Evolutionary conservation across 2,888 invertebrate genomes (phyloP).

Genomic region (Callosobruchus maculatus): DNA sequence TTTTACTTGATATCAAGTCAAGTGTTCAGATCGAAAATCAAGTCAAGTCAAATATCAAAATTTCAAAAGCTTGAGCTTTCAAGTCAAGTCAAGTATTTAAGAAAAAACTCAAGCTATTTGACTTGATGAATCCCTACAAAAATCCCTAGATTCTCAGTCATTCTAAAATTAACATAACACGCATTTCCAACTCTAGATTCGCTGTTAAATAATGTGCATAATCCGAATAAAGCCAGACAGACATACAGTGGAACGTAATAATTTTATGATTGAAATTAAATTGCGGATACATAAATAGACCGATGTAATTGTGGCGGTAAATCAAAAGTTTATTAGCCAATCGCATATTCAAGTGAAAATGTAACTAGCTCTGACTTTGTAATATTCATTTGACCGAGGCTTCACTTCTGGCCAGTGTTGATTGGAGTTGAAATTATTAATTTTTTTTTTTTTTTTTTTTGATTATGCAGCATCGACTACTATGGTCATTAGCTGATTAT

Average conservation of each 20-base stretch:
- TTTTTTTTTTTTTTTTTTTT: too few species aligned
- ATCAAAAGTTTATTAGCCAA: conserved; percentile 23
- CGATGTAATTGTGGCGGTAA: conserved; percentile 19
- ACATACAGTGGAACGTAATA: conserved; percentile 5
- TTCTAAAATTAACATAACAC: background rate
- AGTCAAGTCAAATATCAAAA: too few species aligned
- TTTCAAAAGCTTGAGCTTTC: too few species aligned
- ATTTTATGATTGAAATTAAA: conserved; percentile 24
- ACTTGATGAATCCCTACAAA: too few species aligned
- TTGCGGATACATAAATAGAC: conserved; percentile 14
- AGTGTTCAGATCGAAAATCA: too few species aligned
- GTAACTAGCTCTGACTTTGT: background rate
- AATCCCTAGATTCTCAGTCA: background rate
- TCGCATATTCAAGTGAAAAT: background rate
- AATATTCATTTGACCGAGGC: background rate
- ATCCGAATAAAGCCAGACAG: background rate
- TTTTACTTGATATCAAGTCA: too few species aligned
- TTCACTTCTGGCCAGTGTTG: background rate
- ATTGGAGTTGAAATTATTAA: background rate
- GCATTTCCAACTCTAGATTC: background rate
- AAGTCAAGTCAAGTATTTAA: too few species aligned
- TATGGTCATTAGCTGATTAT: too few species aligned
- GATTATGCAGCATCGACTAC: too few species aligned
- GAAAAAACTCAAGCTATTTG: too few species aligned
- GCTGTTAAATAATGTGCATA: background rate